phyloP scores from a whole-genome alignment of 2,113 vertebrate genomes.

The Cettia cetti region DNA sequence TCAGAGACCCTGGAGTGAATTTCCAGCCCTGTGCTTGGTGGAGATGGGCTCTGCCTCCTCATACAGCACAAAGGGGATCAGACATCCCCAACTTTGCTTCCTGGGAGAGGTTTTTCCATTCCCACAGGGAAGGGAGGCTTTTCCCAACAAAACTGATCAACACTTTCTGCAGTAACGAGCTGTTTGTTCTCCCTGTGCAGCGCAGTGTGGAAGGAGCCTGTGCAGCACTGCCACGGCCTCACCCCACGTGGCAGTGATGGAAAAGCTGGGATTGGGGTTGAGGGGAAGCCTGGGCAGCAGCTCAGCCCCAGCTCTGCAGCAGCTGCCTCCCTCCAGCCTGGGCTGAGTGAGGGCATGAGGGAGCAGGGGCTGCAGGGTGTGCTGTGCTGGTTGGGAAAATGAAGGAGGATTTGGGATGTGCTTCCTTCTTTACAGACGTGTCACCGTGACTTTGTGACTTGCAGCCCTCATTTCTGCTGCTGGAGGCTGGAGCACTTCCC shows the following conservation, averaged over 20 bases:
- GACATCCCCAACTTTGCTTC: background rate
- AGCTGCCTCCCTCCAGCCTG: too few relatives aligned
- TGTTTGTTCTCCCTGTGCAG: background rate
- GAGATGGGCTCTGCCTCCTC: background rate
- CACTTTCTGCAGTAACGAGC: background rate
- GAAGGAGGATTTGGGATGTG: background rate
- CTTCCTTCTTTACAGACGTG: rapidly evolving
- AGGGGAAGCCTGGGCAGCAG: background rate
- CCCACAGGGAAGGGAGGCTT: background rate
- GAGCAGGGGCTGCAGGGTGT: too few relatives aligned
- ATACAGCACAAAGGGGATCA: background rate
- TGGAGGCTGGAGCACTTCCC: too few relatives aligned
- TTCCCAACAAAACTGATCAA: background rate
- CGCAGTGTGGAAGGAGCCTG: background rate
- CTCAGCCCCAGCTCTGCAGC: background rate
- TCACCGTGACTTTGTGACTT: too few relatives aligned
- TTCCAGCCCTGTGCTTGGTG: background rate
- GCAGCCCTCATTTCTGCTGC: background rate
- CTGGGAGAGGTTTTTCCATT: background rate
- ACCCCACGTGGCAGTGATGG: background rate
- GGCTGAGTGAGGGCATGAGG: too few relatives aligned
- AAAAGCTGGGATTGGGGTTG: background rate
- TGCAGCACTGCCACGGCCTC: background rate
- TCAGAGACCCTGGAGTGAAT: background rate
- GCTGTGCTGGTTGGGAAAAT: background rate